Evolutionary conservation across 2,113 vertebrate species (phyloP), one percentile per base, ranked within the genome.

Genomic region (Perca schrenkii): DNA sequence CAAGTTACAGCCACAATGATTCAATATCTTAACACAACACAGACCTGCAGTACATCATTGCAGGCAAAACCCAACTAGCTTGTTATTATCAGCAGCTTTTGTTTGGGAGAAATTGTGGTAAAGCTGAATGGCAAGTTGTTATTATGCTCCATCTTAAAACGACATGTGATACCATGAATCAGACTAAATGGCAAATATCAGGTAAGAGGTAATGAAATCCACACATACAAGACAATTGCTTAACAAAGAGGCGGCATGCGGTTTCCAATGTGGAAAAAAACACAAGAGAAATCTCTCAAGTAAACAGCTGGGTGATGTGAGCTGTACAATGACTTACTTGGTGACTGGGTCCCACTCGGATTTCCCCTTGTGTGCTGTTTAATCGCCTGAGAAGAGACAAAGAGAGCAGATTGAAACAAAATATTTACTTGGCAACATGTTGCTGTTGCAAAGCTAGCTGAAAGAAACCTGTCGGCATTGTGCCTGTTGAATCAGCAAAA

Each of bases 331-430:
- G 65, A 91, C 92, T 96, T 95, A 99, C 98, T 96, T 99, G 98
- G 88, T 99, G 98, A 91, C 98, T 99, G 72, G 98, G 98, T 79
- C 98, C 98, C 77, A 99, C 98, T 89, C 98, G 96, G 94, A 99
- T 99, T 90, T 99, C 98, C 71, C 98, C 98, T 79, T 99, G 98
- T 82, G 98, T 99, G 91, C 98, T 99, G 96, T 99, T 99, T 79
- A 99, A 94, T 95, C 98, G 97, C 96, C 98, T 99, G 94, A 79
- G 90, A 91, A 79, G 83, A 90, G 62, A 93, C 74, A 91, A 82
- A 89, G 63, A 88, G 2, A 89, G 69, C 43, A 72, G 75, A 81
- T 61, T 77, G 50, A 91, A 88, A 85, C 40, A 31, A 79, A 80
- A 90, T 70, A 82, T 62, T 82, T 63, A 74, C 72, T 64, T 56